These are phyloP conservation scores for Bradypodion pumilum DNA, from an alignment of 2,797 vertebrate genomes.

Conservation along the genomic window DNA sequence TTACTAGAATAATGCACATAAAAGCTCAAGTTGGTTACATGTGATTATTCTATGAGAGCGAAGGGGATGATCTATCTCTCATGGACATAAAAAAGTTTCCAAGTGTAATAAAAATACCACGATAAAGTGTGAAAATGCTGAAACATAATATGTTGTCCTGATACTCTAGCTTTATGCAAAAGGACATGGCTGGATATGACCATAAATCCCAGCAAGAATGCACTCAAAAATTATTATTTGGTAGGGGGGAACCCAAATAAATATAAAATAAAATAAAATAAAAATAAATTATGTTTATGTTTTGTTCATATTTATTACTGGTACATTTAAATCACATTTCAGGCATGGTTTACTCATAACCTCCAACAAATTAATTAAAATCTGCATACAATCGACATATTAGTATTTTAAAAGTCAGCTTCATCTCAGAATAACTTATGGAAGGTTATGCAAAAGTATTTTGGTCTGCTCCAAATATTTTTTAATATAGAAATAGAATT, in stretches of 20 bases:
- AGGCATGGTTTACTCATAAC: neutral
- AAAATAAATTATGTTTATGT: neutral
- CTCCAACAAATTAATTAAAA: neutral
- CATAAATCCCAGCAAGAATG: slow-evolving; percentile 67
- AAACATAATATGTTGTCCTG: slow-evolving; percentile 68
- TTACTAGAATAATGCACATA: slow-evolving; percentile 74
- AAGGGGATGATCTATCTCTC: slow-evolving; percentile 62
- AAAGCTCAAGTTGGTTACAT: slow-evolving; percentile 74
- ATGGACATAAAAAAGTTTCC: slow-evolving; percentile 77
- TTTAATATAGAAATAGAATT: no score
- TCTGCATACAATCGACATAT: neutral
- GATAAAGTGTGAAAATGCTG: slow-evolving; percentile 64
- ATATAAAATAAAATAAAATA: slow-evolving; percentile 14
- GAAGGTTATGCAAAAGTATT: no score
- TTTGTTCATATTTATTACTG: neutral
- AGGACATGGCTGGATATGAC: slow-evolving; percentile 58
- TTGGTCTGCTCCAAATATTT: no score
- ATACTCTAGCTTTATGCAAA: slow-evolving; percentile 60
- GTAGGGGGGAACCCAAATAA: slow-evolving; percentile 23
- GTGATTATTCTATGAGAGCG: slow-evolving; percentile 74
- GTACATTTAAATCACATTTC: neutral
- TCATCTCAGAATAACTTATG: neutral
- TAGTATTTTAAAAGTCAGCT: no score
- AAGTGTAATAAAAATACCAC: slow-evolving; percentile 77
- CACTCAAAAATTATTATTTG: slow-evolving; percentile 56